Conservation (phyloP, 1,140 invertebrate genomes). For the Chelonus insularis region DNA sequence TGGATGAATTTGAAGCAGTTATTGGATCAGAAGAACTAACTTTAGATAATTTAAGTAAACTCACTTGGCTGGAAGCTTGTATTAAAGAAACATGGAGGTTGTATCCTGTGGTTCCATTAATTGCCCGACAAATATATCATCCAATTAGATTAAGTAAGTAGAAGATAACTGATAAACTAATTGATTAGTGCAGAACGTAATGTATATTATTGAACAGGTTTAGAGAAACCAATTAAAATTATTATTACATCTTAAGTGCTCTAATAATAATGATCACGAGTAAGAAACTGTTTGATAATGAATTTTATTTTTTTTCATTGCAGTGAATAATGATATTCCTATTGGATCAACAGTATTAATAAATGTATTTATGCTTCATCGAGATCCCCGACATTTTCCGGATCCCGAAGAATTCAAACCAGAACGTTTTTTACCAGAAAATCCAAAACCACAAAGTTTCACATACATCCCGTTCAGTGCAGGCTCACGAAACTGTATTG, state of each 20-base stretch:
- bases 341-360: conserved; percentile 46
- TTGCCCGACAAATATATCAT: conserved; percentile 57
- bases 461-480: conserved; percentile 67
- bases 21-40: conserved; percentile 51
- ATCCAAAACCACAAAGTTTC: conserved; percentile 56
- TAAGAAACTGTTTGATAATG: too few species aligned
- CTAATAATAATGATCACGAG: too few species aligned
- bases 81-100: conserved; percentile 58
- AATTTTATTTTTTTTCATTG: conserved; percentile 33
- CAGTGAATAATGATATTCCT: conserved; percentile 45
- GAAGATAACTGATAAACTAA: too few species aligned
- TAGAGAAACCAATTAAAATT: too few species aligned
- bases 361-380: conserved; percentile 59
- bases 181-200: too few species aligned
- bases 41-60: conserved; percentile 54
- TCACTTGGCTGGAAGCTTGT: conserved; percentile 62
- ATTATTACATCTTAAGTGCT: too few species aligned
- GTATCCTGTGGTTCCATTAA: conserved; percentile 63
- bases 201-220: too few species aligned
- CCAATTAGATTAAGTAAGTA: conserved; percentile 47
- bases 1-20: conserved; percentile 60
- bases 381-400: conserved; percentile 62
- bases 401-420: conserved; percentile 67
- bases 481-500: conserved; percentile 60
- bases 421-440: conserved; percentile 63